phyloP scores from a whole-genome alignment of 2,113 vertebrate species.

The Actenoides hombroni region DNA sequence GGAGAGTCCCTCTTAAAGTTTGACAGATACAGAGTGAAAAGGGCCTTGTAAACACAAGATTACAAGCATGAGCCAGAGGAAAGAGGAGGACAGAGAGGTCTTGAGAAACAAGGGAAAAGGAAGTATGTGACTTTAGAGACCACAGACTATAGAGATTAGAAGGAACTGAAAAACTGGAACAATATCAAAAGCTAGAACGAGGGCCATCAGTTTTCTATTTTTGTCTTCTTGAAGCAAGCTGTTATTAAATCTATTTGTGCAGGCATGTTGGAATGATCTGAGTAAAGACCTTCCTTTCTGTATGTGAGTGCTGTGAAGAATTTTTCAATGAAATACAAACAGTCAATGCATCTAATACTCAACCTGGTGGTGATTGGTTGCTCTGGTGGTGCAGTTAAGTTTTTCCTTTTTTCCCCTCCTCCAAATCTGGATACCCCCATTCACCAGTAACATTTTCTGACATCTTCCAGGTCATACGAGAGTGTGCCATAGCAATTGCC shows the following conservation, averaged over 20 bases:
- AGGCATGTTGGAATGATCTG: neutral
- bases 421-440: neutral
- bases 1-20: rapidly evolving
- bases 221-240: neutral
- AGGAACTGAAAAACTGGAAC: constrained; percentile 40
- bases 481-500: neutral
- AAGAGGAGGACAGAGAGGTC: neutral
- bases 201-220: neutral
- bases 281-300: neutral
- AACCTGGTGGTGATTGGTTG: neutral
- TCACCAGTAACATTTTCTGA: neutral
- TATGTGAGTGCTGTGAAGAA: neutral
- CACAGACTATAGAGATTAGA: neutral
- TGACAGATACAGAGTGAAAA: neutral
- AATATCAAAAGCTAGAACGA: neutral
- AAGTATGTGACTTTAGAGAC: neutral
- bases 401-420: too few relatives aligned
- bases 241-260: neutral
- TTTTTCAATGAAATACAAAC: neutral
- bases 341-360: neutral
- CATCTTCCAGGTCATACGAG: neutral
- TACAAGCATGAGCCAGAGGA: neutral
- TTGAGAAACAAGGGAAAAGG: constrained; percentile 8
- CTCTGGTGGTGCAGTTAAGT: neutral
- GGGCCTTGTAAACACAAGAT: neutral